phyloP scores from a whole-genome alignment of 2,113 vertebrate species.

The Corvus moneduloides region DNA sequence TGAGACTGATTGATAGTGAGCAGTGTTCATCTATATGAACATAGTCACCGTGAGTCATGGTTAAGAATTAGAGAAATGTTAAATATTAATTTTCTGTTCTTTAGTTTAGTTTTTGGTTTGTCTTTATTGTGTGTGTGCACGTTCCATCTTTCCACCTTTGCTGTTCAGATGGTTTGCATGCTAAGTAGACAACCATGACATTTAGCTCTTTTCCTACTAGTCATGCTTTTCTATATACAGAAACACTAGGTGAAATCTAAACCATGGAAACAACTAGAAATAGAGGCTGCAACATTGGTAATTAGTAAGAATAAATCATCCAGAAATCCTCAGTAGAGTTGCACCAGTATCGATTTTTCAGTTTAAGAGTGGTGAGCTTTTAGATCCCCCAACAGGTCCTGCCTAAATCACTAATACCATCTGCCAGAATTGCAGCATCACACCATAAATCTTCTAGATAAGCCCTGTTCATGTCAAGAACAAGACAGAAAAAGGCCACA shows the following conservation, averaged over 20 bases:
- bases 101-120: neutral
- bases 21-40: neutral
- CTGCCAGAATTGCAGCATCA: conserved; percentile 4
- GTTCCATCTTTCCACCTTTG: neutral
- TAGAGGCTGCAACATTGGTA: neutral
- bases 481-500: neutral
- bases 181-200: neutral
- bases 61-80: neutral
- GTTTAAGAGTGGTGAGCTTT: neutral
- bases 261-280: neutral
- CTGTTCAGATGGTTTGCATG: neutral
- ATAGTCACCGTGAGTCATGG: neutral
- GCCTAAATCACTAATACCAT: conserved; percentile 46
- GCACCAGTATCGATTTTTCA: conserved; percentile 40
- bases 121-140: accelerated
- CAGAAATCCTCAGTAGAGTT: neutral
- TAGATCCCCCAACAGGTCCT: neutral
- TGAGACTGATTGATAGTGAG: neutral
- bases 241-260: neutral
- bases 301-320: conserved; percentile 26
- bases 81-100: neutral
- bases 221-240: neutral
- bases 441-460: conserved; percentile 13
- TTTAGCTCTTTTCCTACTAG: neutral
- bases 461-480: neutral